A percentile compares a stretch with the other conserved stretches of the same genome.
These are phyloP conservation scores for Ceratosolen fusciceps DNA, from an alignment of 1,140 invertebrate species.

Conservation along the genomic window DNA sequence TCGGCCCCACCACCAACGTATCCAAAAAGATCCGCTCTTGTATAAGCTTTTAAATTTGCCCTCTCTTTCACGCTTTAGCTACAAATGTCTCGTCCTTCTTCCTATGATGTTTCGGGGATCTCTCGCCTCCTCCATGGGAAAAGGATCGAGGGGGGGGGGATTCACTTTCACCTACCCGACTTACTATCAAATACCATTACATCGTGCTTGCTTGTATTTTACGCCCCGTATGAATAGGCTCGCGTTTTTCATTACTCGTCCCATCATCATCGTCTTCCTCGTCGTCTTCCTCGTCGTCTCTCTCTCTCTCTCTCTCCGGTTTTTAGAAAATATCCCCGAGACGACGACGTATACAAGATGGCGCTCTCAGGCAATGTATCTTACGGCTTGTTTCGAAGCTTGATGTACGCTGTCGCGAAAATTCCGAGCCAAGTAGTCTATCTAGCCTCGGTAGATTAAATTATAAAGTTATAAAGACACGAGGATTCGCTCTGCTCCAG, in stretches of 20 bases:
- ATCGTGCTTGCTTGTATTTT: constrained; percentile 38
- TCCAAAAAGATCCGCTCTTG: background rate
- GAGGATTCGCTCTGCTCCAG: too few species aligned
- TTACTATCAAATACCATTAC: constrained; percentile 31
- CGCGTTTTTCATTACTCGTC: constrained; percentile 12
- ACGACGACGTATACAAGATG: background rate
- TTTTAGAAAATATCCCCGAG: background rate
- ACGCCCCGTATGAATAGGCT: constrained; percentile 40
- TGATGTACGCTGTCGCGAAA: background rate
- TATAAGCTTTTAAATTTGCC: background rate
- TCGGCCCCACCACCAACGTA: too few species aligned
- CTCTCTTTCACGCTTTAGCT: background rate
- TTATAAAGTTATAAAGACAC: too few species aligned
- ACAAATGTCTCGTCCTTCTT: constrained; percentile 16
- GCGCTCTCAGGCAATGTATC: background rate
- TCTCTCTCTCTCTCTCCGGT: background rate
- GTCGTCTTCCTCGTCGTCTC: too few species aligned
- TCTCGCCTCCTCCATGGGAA: background rate
- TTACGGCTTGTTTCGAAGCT: constrained; percentile 8
- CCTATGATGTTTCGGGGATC: background rate
- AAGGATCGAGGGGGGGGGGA: background rate
- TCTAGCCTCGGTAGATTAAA: too few species aligned
- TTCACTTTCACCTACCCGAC: constrained; percentile 33
- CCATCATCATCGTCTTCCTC: background rate
- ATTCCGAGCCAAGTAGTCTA: background rate